Evolutionary conservation across 2,113 vertebrate species (phyloP), one percentile per base, ranked within the genome.

Genomic region (Pteruthius melanotis): DNA sequence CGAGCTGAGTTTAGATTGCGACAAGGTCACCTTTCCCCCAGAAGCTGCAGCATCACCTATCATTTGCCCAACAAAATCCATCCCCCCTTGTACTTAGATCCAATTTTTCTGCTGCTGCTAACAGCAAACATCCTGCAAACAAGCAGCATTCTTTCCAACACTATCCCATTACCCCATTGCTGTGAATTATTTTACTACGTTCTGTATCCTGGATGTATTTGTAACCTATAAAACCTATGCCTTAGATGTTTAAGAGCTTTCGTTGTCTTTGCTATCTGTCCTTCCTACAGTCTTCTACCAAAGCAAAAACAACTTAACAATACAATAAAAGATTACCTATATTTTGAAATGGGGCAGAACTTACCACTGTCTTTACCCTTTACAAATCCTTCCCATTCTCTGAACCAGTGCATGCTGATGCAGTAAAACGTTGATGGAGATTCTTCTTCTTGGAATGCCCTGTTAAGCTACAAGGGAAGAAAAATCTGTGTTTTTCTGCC

Each of bases 341-440:
- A 40, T 31, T 63, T 47, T 78, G 23, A 87, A 64, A 83, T 6
- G 3, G 22, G 23, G 16, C 47, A 61, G 11, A 81, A 98, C 98
- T 99, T 97, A 99, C 99, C 99, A 93, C 97, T 99, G 97, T 99
- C 99, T 98, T 99, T 99, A 89, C 99, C 99, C 98, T 99, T 99
- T 95, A 99, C 99, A 95, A 99, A 99, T 90, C 98, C 98, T 97
- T 99, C 99, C 99, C 99, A 99, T 96, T 99, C 99, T 95, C 99
- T 98, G 97, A 99, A 99, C 99, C 99, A 99, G 69, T 99, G 99
- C 99, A 99, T 99, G 98, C 99, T 99, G 98, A 99, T 99, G 96
- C 99, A 99, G 97, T 99, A 99, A 96, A 99, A 99, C 37, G 98
- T 98, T 79, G 98, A 98, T 24, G 99, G 99, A 93, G 99, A 99